Base-by-base conservation (phyloP, 1,140 invertebrate genomes). In the Piezodorus guildinii region DNA sequence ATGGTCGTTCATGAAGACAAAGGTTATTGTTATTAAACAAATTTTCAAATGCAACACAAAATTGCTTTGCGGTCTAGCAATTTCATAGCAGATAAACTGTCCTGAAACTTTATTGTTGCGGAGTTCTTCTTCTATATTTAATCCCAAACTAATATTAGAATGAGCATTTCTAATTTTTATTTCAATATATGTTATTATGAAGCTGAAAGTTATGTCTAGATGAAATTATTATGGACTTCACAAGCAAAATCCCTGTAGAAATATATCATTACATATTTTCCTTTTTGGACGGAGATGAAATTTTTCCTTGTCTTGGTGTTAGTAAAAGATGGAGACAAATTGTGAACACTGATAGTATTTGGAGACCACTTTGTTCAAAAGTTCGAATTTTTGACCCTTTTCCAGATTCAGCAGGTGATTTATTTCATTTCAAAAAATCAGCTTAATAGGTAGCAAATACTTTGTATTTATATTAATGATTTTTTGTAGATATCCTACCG, bases 231-330 rank as follows among this genome's bases (percentile, higher is more conserved):
- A 56, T 56, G 52, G 52, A 56, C 23, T 6, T 56, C 15, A 56
- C 19, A 2, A 23, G 15, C 4, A 23, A 23, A 25, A 23, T 56
- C 6, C 52, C 52, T 10, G 17, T 56, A 6, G 52, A 56, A 25
- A 23, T 56, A 23, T 56, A 6, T 15, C 23, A 23, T 23, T 23
- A 23, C 4, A 56, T 56, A 10, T 23, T 56, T 25, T 56, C 52
- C 3, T 56, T 23, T 25, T 25, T 56, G 23, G 21, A 56, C 27
- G 52, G 52, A 6, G 52, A 56, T 56, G 52, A 56, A 23, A 56
- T 56, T 23, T 56, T 56, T 25, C 52, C 52, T 10, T 56, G 52
- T 15, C 52, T 56, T 56, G 52, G 19, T 56, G 52, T 56, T 25
- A 23, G 21, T 56, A 21, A 25, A 56, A 56, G 52, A 56, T 56